Evolutionary conservation across 2,113 vertebrate genomes (phyloP), one percentile per base, ranked within the genome.

Genomic region (Triplophysa rosa): DNA sequence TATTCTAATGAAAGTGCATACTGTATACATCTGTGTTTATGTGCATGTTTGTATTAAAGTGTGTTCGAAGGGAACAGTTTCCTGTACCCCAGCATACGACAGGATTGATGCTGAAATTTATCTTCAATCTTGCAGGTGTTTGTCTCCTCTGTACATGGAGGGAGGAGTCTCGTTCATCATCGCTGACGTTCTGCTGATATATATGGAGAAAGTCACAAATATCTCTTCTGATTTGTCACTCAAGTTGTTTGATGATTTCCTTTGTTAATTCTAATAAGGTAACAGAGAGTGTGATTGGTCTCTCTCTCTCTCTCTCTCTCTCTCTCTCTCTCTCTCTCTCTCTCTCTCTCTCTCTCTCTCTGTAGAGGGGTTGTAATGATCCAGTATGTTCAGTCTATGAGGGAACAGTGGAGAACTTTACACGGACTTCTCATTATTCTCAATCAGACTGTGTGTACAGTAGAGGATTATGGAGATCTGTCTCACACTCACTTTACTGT

Each of bases 141-240:
- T 45, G 42, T 45, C 42, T 45, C 11, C 42, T 45, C 42, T 45
- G 42, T 6, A 45, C 42, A 45, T 45, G 16, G 47, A 47, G 56
- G 73, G 80, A 71, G 74, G 67, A 78, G 75, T 68, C 59, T n/a
- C 26, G 54, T 69, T 52, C 2, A 26, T 63, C 42, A 29, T 61
- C 14, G 2, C 61, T 66, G 62, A 65, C 61, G 29, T 29, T 16
- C 8, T 80, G 11, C 21, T 63, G 49, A 67, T 40, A 49, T 64
- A 68, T 82, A 74, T 82, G 81, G 81, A 52, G 11, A 61, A 42
- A 73, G 45, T 37, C 14, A 65, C 5, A 80, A 54, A 83, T 16
- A 7, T 19, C 70, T 67, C 71, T 16, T 83, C 70, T 80, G 82
- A 80, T 83, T 83, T 69, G 81, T 56, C 64, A 69, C 45, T 67